These are phyloP conservation scores for Podabrus alpinus DNA, from an alignment of 2,888 invertebrate species.

Conservation along the genomic window DNA sequence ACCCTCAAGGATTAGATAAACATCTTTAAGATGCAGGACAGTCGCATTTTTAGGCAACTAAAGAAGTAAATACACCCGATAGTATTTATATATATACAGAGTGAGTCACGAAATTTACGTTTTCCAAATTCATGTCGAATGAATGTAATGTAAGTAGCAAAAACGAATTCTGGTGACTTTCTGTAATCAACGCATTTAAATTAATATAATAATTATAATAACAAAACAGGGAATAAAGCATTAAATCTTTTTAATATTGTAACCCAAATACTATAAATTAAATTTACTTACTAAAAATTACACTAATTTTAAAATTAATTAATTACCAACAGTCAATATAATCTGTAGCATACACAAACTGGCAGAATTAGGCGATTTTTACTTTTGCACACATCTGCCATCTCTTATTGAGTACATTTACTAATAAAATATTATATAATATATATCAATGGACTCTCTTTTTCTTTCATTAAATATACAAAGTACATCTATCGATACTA, in stretches of 20 bases:
- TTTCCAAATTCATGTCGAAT: neutral
- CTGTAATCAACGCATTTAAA: neutral
- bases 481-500: neutral
- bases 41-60: conserved; percentile 13
- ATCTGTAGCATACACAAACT: neutral
- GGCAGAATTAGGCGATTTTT: neutral
- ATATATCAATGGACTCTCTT: neutral
- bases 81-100: neutral
- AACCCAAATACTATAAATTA: conserved; percentile 1
- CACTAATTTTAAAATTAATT: neutral
- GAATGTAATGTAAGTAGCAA: neutral
- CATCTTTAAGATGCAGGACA: conserved; percentile 7
- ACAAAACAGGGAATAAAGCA: neutral
- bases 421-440: neutral
- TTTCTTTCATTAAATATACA: neutral
- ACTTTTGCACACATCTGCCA: neutral
- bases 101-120: neutral
- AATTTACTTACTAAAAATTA: neutral
- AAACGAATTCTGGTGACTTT: neutral
- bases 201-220: neutral
- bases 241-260: neutral
- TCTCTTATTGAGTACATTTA: neutral
- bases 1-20: conserved; percentile 6
- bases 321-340: conserved; percentile 3
- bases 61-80: conserved; percentile 11